Evolutionary conservation across 2,113 vertebrate genomes (phyloP), one percentile per base, ranked within the genome.

Genomic region (Vidua chalybeata): DNA sequence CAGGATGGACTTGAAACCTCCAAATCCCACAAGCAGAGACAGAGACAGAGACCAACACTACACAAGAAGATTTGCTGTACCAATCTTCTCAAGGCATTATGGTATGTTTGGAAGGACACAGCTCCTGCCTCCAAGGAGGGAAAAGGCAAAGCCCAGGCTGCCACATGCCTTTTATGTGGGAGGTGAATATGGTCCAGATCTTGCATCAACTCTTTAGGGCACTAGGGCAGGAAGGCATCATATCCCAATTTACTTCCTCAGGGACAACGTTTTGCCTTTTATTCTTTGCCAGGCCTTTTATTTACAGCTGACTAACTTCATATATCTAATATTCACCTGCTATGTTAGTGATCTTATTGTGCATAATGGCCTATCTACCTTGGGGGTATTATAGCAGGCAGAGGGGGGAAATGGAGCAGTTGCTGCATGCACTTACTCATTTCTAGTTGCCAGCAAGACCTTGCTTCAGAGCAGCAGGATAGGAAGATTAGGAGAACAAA

Each of bases 271-370:
- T 96, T 93, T 94, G 88, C 76, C 76, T 95, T 94, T 94, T 87
- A 95, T 96, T 96, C 93, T 93, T 92, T 77, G 80, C 68, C 88
- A 94, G 90, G 52, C 90, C 61, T 84, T 94, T 97, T 95, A 96
- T 62, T 96, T 88, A 93, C 92, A 94, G 92, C 56, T 75, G 88
- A 89, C 92, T 93, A 92, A 73, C 68, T 92, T 93, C 76, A 92
- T 94, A 78, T 78, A 95, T 81, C 88, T 90, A 94, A 95, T 84
- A 95, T 78, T 96, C 90, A 94, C 95, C 95, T 96, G 92, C 94
- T 95, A 88, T 0, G 52, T 88, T 88, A 96, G 90, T 81, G 92
- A 96, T 95, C 92, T 88, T 87, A 96, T 78, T 37, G 56, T 87
- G 93, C 11, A 55, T 92, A 97, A 96, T 92, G 88, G 88, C 64